These are phyloP conservation scores for Hylia prasina DNA, from an alignment of 2,113 vertebrate species.

Conservation along the genomic window DNA sequence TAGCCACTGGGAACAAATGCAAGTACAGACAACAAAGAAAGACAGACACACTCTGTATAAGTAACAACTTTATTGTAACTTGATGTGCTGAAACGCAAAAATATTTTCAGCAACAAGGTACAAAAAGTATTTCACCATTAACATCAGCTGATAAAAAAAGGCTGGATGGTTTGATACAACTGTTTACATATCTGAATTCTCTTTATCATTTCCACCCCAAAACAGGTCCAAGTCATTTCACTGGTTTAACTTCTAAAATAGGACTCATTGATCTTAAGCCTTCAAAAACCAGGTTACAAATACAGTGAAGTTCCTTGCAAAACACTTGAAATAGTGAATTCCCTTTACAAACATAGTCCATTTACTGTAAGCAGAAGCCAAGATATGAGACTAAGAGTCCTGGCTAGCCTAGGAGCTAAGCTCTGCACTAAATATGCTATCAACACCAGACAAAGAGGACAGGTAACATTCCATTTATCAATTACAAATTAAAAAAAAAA, in stretches of 20 bases:
- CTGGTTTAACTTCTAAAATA: constrained; percentile 71
- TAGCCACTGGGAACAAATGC: background rate
- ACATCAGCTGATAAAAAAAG: constrained; percentile 77
- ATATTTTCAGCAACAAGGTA: constrained; percentile 83
- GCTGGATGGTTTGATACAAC: constrained; percentile 71
- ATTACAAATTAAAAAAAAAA: background rate
- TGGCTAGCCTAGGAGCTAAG: constrained; percentile 6
- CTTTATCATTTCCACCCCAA: constrained; percentile 57
- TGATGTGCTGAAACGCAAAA: constrained; percentile 79
- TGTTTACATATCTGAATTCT: constrained; percentile 69
- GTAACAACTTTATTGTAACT: constrained; percentile 84
- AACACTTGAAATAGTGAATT: constrained; percentile 70
- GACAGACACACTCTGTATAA: constrained; percentile 65
- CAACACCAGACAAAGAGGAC: background rate
- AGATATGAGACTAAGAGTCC: constrained; percentile 43
- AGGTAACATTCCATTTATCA: constrained; percentile 10
- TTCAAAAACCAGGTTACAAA: constrained; percentile 70
- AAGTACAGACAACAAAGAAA: background rate
- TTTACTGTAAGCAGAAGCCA: constrained; percentile 75
- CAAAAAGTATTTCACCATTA: constrained; percentile 78
- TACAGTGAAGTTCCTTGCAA: constrained; percentile 67
- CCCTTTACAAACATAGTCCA: constrained; percentile 71
- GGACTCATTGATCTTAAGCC: constrained; percentile 63
- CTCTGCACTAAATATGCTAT: constrained; percentile 40
- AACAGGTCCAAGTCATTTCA: constrained; percentile 68